A percentile compares a stretch with the other conserved stretches of the same genome.
Evolutionary conservation across 1,140 invertebrate species (phyloP).

Genomic region (Bombus balteatus): DNA sequence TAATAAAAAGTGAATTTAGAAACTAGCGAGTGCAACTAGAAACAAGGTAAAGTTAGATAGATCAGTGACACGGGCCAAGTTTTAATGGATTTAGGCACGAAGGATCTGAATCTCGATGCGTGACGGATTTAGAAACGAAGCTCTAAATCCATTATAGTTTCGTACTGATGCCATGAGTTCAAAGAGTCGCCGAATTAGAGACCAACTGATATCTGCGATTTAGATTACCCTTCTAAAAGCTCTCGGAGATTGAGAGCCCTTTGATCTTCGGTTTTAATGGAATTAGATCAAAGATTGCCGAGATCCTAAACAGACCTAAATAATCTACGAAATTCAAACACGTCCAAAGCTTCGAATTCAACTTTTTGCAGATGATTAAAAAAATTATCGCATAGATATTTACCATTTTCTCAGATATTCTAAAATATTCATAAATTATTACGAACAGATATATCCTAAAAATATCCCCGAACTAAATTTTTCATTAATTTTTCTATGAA

Average conservation of each 20-base stretch:
- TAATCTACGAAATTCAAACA: neutral
- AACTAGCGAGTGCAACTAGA: neutral
- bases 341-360: neutral
- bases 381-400: neutral
- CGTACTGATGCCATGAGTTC: neutral
- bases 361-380: neutral
- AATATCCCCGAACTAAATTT: neutral
- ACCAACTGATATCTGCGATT: slow-evolving; percentile 10
- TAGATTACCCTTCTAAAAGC: neutral
- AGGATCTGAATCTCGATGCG: neutral
- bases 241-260: neutral
- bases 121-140: slow-evolving; percentile 3
- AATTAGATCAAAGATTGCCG: neutral
- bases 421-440: no score
- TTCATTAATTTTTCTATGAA: neutral
- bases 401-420: neutral
- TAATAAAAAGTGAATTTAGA: neutral
- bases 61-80: neutral
- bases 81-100: neutral
- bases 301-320: no score
- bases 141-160: slow-evolving; percentile 5
- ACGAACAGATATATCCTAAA: neutral
- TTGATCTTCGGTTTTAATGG: neutral
- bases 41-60: neutral
- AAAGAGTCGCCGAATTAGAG: neutral